phyloP scores from a whole-genome alignment of 2,797 vertebrate genomes.

The Epinephelus malabaricus region DNA sequence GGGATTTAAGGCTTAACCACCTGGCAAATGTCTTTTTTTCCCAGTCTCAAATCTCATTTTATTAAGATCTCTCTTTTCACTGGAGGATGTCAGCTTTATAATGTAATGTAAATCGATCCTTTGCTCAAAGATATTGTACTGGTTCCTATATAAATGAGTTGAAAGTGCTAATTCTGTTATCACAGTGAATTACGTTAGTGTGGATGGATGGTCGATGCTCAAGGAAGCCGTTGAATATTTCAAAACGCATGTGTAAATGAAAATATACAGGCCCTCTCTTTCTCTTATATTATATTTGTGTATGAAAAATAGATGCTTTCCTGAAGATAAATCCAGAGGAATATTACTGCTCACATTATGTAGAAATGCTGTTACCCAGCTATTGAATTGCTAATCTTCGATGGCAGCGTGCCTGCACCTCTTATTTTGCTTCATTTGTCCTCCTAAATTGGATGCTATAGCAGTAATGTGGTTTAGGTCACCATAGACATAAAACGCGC shows the following conservation, averaged over 20 bases:
- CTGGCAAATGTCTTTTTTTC: not conserved
- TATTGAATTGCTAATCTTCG: slow-evolving; percentile 71
- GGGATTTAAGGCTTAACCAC: slow-evolving; percentile 55
- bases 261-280: slow-evolving; percentile 59
- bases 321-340: slow-evolving; percentile 74
- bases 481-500: slow-evolving; percentile 41
- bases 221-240: slow-evolving; percentile 63
- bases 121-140: slow-evolving; percentile 45
- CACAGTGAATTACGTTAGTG: slow-evolving; percentile 54
- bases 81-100: slow-evolving; percentile 45
- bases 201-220: slow-evolving; percentile 46
- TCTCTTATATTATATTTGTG: slow-evolving; percentile 68
- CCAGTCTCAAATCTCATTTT: slow-evolving; percentile 44
- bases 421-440: slow-evolving; percentile 71
- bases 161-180: slow-evolving; percentile 60
- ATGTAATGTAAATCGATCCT: slow-evolving; percentile 57
- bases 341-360: slow-evolving; percentile 77
- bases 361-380: slow-evolving; percentile 51
- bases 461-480: slow-evolving; percentile 58
- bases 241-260: slow-evolving; percentile 75
- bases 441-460: slow-evolving; percentile 62
- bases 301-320: slow-evolving; percentile 72
- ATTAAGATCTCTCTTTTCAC: slow-evolving; percentile 56
- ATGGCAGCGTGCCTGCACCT: slow-evolving; percentile 49
- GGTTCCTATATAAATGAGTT: slow-evolving; percentile 53